Conservation (phyloP, 1,140 invertebrate species). For the Pseudomyrmex flavicornis region DNA sequence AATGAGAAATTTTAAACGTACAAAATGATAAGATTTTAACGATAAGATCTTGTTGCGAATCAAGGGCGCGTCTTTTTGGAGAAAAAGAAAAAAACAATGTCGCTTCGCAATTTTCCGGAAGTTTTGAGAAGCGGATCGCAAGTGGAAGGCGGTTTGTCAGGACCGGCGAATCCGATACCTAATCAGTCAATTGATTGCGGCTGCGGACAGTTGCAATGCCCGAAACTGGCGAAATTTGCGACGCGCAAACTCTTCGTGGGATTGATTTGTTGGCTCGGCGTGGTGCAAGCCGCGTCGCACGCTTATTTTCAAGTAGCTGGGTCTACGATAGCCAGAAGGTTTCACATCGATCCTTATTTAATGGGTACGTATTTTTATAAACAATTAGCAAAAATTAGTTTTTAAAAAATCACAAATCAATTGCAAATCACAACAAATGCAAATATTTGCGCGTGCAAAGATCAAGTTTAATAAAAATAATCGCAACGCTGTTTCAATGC, state of each 20-base stretch:
- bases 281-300: constrained; percentile 85
- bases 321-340: constrained; percentile 85
- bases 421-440: not conserved
- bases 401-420: not conserved
- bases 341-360: constrained; percentile 83
- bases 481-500: not conserved
- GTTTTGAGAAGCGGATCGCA: constrained; percentile 78
- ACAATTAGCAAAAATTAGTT: not conserved
- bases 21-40: not conserved
- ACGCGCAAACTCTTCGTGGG: constrained; percentile 85
- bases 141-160: constrained; percentile 81
- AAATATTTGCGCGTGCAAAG: too few relatives aligned
- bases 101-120: constrained; percentile 73
- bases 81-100: constrained; percentile 70
- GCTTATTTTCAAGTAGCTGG: constrained; percentile 87
- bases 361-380: constrained; percentile 80
- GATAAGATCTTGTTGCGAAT: not conserved
- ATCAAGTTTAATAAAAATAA: not conserved
- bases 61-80: constrained; percentile 24
- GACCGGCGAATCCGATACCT: constrained; percentile 82
- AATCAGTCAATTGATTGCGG: constrained; percentile 87
- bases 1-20: not conserved
- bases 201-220: constrained; percentile 85
- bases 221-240: constrained; percentile 86
- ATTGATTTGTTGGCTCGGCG: constrained; percentile 84